phyloP scores from a whole-genome alignment of 2,888 invertebrate species.

The Argyra leucocephala region DNA sequence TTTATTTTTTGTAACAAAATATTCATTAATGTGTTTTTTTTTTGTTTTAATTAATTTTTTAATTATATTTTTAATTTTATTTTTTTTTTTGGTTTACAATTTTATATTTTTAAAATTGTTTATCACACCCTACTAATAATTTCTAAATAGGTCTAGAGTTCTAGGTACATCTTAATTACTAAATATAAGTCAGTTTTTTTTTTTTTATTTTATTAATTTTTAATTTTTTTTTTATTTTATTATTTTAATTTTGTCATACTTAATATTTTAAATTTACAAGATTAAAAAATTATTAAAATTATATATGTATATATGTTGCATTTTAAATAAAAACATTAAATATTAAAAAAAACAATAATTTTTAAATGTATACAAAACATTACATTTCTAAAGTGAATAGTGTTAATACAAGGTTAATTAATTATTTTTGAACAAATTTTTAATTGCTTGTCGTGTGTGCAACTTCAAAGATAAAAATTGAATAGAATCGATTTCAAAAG shows the following conservation, averaged over 20 bases:
- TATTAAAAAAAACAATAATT: no score
- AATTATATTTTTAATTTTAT: not conserved
- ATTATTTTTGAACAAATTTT: no score
- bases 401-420: no score
- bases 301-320: not conserved
- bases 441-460: no score
- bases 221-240: not conserved
- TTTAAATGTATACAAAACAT: no score
- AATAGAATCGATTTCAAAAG: no score
- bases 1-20: not conserved
- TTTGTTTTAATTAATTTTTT: not conserved
- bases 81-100: not conserved
- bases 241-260: not conserved
- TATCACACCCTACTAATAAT: constrained; percentile 10
- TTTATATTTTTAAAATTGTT: not conserved
- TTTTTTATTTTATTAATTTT: not conserved
- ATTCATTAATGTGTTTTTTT: not conserved
- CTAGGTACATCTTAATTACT: constrained; percentile 4
- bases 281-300: not conserved
- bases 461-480: no score
- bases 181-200: not conserved
- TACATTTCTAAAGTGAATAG: no score
- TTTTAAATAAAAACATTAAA: not conserved
- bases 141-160: constrained; percentile 9
- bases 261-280: not conserved